These are phyloP conservation scores for Bubalus kerabau DNA, from an alignment of 2,113 vertebrate genomes.

Conservation along the genomic window DNA sequence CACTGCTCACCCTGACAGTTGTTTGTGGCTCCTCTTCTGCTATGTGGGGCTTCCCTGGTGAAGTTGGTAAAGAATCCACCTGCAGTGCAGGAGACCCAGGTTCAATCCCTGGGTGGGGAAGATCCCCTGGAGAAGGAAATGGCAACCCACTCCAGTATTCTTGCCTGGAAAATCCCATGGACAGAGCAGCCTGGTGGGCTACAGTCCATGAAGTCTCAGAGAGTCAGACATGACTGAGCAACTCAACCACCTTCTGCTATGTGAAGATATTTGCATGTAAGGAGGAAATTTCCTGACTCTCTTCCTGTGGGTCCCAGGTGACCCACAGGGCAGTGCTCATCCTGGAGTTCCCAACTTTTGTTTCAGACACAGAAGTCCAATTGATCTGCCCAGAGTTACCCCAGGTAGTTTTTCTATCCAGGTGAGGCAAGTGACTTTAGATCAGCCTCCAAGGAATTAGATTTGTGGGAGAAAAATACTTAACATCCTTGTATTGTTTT, in stretches of 20 bases:
- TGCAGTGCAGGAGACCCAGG: not conserved
- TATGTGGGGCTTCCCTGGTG: not conserved
- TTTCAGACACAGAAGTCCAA: not conserved
- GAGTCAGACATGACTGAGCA: not conserved
- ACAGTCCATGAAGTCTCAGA: not conserved
- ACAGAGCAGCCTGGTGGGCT: not conserved
- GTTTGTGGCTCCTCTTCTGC: not conserved
- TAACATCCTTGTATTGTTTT: not conserved
- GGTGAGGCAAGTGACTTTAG: not conserved
- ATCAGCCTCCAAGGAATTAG: not conserved
- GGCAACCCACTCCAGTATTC: not conserved
- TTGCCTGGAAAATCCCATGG: not conserved
- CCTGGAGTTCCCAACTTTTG: not conserved
- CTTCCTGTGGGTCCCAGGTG: not conserved
- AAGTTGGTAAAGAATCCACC: not conserved
- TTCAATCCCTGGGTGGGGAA: not conserved
- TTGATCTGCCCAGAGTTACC: not conserved
- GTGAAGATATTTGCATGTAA: not conserved
- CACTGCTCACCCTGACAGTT: not conserved
- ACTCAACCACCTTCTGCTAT: not conserved
- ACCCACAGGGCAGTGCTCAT: not conserved
- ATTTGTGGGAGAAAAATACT: not conserved
- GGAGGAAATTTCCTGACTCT: not conserved
- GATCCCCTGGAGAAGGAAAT: not conserved
- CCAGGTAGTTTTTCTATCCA: not conserved